Evolutionary conservation across 2,797 vertebrate genomes (phyloP), one percentile per base, ranked within the genome.

Genomic region (Xenopus petersii): DNA sequence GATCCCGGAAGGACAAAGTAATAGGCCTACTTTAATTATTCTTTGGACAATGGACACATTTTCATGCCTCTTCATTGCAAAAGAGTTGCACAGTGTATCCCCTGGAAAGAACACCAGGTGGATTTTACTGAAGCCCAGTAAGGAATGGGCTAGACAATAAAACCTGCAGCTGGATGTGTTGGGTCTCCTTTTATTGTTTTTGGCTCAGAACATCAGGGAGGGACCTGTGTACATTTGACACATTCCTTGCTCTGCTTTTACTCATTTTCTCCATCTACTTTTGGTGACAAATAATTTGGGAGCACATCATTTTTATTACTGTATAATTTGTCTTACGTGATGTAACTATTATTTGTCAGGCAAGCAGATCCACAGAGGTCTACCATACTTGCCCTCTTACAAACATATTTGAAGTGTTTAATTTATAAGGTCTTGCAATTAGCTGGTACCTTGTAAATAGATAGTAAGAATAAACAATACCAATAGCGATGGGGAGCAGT

Each of bases 121-220:
- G 74, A 51, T 42, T 26, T 16, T 65, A 67, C 67, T 73, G 81
- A 47, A 67, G 81, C 81, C 81, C 78, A 69, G 67, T 75, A 24
- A 73, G 46, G 58, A 64, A 3, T 4, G 16, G 47, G 10, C 0
- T 15, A 70, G 79, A 78, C 21, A 3, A 1, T 64, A 54, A 64
- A 75, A 69, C 2, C 17, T n/a, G 54, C 55, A 54, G 69, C n/a
- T 47, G 58, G 56, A 61, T 69, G 5, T 42, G 6, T 0, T 21
- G 5, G 12, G 48, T 60, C 59, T 69, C 70, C 21, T 78, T 48
- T 51, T 5, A 0, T 15, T 59, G 12, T 75, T 64, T 54, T 63
- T 75, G 74, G 74, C 74, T 75, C 21, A 13, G 8, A 33, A 49
- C 21, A 26, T 42, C 46, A 48, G 36, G 51, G 59, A 56, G 60